Percentiles rank a stretch among this genome's conserved stretches.
phyloP scores from a whole-genome alignment of 2,797 vertebrate species.

The Chelon labrosus region DNA sequence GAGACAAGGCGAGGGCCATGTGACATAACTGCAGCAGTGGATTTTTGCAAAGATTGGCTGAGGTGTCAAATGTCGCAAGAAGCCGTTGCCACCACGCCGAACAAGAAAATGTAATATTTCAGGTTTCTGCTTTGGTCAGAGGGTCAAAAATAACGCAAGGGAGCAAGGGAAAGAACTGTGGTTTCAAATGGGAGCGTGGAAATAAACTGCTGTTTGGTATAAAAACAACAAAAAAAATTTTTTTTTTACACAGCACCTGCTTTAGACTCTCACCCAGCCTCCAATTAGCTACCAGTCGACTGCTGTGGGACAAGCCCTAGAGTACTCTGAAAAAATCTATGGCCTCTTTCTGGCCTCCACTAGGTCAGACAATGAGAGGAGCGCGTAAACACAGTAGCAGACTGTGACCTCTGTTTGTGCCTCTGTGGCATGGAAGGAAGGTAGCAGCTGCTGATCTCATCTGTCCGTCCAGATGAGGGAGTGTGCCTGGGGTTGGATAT shows the following conservation, averaged over 20 bases:
- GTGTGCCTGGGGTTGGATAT: slow-evolving; percentile 57
- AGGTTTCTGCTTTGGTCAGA: slow-evolving; percentile 3
- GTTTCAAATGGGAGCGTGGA: neutral
- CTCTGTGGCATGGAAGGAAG: slow-evolving; percentile 59
- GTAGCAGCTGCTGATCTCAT: slow-evolving; percentile 76
- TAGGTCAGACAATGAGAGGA: slow-evolving; percentile 74
- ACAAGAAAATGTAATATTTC: slow-evolving; percentile 30
- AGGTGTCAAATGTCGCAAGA: slow-evolving; percentile 60
- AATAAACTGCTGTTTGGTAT: neutral
- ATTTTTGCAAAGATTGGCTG: slow-evolving; percentile 55
- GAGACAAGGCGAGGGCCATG: slow-evolving; percentile 72
- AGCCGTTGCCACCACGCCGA: slow-evolving; percentile 28
- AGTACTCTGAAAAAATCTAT: slow-evolving; percentile 78
- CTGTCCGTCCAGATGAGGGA: slow-evolving; percentile 70
- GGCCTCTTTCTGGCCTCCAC: slow-evolving; percentile 62
- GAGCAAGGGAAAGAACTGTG: neutral
- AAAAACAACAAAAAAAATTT: slow-evolving; percentile 50
- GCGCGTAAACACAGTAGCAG: slow-evolving; percentile 77
- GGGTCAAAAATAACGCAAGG: neutral
- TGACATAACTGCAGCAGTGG: slow-evolving; percentile 76
- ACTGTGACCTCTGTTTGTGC: slow-evolving; percentile 71
- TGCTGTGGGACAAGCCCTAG: slow-evolving; percentile 65
- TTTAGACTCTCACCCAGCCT: slow-evolving; percentile 25
- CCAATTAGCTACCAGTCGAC: slow-evolving; percentile 67
- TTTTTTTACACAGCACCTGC: slow-evolving; percentile 74